phyloP scores from a whole-genome alignment of 2,113 vertebrate genomes.

The Tursiops truncatus region DNA sequence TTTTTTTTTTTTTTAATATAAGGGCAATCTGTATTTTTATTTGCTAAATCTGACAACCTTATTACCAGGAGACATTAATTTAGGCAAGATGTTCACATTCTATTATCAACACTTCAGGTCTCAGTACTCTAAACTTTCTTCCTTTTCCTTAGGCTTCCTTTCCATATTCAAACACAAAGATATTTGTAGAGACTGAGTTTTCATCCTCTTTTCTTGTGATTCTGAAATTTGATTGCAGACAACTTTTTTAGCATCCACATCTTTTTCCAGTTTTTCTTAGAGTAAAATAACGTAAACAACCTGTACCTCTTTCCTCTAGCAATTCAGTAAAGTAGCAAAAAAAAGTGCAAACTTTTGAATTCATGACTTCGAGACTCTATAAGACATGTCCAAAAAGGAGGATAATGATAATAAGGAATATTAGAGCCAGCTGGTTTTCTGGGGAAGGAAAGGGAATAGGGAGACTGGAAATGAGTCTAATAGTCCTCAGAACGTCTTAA shows the following conservation, averaged over 20 bases:
- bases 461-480: not conserved
- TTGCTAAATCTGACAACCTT: not conserved
- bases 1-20: too few relatives aligned
- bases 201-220: not conserved
- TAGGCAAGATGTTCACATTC: not conserved
- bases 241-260: not conserved
- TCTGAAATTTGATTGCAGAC: not conserved
- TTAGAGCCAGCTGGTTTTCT: not conserved
- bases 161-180: not conserved
- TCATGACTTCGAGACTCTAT: not conserved
- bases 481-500: not conserved
- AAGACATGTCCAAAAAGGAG: not conserved
- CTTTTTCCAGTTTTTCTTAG: not conserved
- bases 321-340: not conserved
- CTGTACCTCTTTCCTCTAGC: not conserved
- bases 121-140: not conserved
- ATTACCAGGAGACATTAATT: not conserved
- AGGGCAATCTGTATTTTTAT: not conserved
- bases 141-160: not conserved
- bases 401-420: not conserved
- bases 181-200: not conserved
- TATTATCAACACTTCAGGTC: not conserved
- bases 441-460: not conserved
- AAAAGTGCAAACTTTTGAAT: not conserved
- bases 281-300: not conserved